Base-by-base conservation (phyloP, 2,797 vertebrate species). In the Alauda arvensis region DNA sequence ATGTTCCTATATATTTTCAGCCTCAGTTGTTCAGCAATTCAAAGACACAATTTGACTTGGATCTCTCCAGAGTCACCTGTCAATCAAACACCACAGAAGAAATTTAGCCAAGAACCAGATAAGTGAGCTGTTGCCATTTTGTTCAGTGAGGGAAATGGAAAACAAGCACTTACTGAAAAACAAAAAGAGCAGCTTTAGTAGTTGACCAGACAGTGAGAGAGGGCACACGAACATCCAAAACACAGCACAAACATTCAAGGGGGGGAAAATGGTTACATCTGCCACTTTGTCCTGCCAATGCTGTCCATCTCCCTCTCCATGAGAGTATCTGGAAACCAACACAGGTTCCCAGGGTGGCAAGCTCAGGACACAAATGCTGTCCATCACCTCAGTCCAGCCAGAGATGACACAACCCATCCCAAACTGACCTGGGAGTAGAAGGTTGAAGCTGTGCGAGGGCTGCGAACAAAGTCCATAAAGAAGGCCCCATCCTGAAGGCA, bases 381-480 rank as follows among this genome's bases (percentile, higher is more conserved):
- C 45, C 39, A 77, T 68, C 24, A 79, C 23, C 49, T 90, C 79
- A 76, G 16, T 69, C 37, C 51, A 77, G 83, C 43, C 87, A 93
- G 92, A 69, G 85, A 43, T 65, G 37, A 80, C 68, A 88, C 31
- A 91, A 45, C 7, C 48, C 83, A 24, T 74, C 68, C 55, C 69
- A 88, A 88, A 99, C 98, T 99, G 95, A 99, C 98, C 99, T 99
- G 99, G 57, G 97, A 96, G 95, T 98, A 97, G 98, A 97, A 98
- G 97, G 97, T 67, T 85, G 98, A 98, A 82, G 98, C 97, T 92
- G 98, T 97, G 77, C 98, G 98, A 77, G 99, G 98, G 96, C 98
- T 99, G 97, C 98, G 98, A 93, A 99, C 98, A 98, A 98, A 99
- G 96, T 99, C 99, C 98, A 98, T 97, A 98, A 99, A 98, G 98